These are phyloP conservation scores for Dolichomitus sp. DNA, from an alignment of 2,888 invertebrate species.

Conservation along the genomic window DNA sequence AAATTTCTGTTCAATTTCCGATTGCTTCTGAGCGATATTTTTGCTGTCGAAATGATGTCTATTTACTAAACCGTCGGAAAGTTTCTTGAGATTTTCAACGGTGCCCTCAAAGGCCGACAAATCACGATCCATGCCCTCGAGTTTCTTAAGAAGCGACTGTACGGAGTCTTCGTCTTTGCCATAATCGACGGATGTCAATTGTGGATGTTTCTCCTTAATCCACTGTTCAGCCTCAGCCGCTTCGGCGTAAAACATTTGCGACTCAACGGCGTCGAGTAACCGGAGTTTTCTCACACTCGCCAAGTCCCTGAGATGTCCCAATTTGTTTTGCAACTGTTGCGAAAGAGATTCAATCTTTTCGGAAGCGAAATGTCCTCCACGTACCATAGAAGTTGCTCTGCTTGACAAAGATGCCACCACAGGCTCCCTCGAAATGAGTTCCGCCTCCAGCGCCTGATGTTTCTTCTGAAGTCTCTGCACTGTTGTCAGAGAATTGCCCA, in stretches of 20 bases:
- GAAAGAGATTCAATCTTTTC: conserved; percentile 91
- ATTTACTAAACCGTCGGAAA: conserved; percentile 90
- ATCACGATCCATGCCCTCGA: conserved; percentile 95
- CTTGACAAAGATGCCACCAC: conserved; percentile 91
- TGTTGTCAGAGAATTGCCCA: conserved; percentile 90
- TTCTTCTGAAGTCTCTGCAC: conserved; percentile 97
- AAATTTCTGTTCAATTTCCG: conserved; percentile 89
- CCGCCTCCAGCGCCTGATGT: conserved; percentile 96
- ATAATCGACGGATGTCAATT: conserved; percentile 92
- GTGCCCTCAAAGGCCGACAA: conserved; percentile 92
- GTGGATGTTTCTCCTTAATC: conserved; percentile 94
- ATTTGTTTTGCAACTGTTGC: conserved; percentile 90
- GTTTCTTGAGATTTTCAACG: conserved; percentile 90
- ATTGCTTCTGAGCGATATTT: conserved; percentile 91
- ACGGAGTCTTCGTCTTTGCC: conserved; percentile 98
- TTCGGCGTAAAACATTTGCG: conserved; percentile 96
- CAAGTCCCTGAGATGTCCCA: conserved; percentile 91
- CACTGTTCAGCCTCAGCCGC: conserved; percentile 97
- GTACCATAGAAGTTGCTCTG: conserved; percentile 93
- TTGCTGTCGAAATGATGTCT: conserved; percentile 93
- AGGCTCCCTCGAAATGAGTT: conserved; percentile 95
- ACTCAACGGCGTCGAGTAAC: conserved; percentile 93
- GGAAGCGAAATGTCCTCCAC: conserved; percentile 95
- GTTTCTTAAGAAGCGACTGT: conserved; percentile 92
- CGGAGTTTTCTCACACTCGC: conserved; percentile 91